Conservation (phyloP, 2,113 vertebrate genomes). For the Prinia subflava region DNA sequence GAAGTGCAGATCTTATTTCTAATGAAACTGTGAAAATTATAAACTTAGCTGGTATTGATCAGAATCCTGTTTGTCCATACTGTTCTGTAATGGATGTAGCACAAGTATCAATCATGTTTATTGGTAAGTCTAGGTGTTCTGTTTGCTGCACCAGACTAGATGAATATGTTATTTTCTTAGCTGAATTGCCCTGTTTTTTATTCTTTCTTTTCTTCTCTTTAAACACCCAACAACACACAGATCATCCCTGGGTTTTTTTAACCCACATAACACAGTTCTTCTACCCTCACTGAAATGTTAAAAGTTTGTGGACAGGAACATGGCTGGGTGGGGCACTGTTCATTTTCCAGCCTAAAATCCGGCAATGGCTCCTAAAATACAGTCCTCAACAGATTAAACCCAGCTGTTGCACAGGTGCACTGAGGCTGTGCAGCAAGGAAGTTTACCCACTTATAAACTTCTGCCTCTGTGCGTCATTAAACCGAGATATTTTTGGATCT, state of each 20-base stretch:
- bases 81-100: not conserved
- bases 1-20: not conserved
- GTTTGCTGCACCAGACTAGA: not conserved
- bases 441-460: constrained; percentile 28
- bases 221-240: not conserved
- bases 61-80: not conserved
- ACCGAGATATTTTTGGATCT: constrained; percentile 41
- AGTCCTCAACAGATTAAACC: not conserved
- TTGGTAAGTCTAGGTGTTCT: not conserved
- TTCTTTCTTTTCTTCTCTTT: not conserved
- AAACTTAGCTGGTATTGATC: not conserved
- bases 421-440: not conserved
- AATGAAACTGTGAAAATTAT: not conserved
- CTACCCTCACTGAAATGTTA: constrained; percentile 16
- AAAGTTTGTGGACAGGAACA: constrained; percentile 22
- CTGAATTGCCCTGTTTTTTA: not conserved
- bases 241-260: constrained; percentile 25
- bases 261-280: constrained; percentile 32
- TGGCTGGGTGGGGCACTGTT: constrained; percentile 46
- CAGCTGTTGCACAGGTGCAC: constrained; percentile 65
- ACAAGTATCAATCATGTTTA: not conserved
- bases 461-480: constrained; percentile 34
- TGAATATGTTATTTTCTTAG: not conserved
- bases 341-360: constrained; percentile 27
- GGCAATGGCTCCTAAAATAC: not conserved